Evolutionary conservation across 2,797 vertebrate species (phyloP).

Genomic region (Helostoma temminkii): DNA sequence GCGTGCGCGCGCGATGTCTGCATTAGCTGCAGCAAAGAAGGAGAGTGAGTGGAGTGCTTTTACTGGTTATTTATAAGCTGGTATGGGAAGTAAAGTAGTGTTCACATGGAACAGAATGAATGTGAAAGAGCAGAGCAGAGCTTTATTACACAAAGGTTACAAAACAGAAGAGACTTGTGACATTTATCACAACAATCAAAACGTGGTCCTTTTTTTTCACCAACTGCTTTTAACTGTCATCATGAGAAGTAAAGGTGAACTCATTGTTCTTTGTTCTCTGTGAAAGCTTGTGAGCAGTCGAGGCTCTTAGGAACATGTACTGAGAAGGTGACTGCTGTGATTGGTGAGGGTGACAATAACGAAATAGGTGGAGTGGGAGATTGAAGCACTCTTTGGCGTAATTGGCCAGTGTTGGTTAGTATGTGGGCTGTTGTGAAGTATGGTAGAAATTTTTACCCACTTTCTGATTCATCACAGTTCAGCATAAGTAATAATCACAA

Average conservation of each 20-base stretch:
- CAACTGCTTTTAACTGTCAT: constrained; percentile 13
- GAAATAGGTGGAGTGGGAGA: constrained; percentile 62
- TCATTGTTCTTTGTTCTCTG: constrained; percentile 41
- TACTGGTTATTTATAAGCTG: background rate
- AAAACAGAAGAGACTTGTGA: background rate
- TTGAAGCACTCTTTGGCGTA: constrained; percentile 63
- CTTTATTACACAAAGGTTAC: constrained; percentile 7
- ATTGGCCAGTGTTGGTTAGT: constrained; percentile 50
- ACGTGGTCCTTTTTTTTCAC: constrained; percentile 2
- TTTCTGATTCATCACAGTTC: constrained; percentile 19
- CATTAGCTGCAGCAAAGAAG: background rate
- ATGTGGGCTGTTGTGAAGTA: constrained; percentile 61
- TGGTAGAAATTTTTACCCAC: constrained; percentile 8
- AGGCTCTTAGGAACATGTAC: constrained; percentile 34
- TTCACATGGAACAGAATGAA: background rate
- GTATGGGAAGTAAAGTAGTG: constrained; percentile 2
- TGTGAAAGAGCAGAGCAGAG: background rate
- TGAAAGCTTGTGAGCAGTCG: constrained; percentile 31
- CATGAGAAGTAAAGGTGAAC: constrained; percentile 18
- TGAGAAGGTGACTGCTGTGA: constrained; percentile 47
- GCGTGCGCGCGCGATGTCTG: no score
- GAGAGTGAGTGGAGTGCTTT: background rate
- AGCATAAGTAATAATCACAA: background rate
- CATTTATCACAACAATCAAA: constrained; percentile 25
- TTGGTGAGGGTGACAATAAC: constrained; percentile 54